Conservation (phyloP, 2,113 vertebrate genomes). For the Rafetus swinhoei region DNA sequence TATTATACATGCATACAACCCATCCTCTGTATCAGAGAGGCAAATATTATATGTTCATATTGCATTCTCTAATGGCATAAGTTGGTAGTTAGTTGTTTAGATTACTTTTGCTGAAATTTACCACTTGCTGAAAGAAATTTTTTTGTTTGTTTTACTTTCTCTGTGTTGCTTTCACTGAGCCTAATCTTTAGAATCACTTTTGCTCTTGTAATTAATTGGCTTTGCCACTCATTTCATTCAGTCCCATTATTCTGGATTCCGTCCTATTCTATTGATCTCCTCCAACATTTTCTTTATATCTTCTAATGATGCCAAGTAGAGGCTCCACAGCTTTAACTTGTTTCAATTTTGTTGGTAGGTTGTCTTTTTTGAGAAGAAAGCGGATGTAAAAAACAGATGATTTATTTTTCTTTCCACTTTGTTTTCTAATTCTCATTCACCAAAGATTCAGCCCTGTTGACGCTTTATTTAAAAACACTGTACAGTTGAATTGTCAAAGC, state of each 20-base stretch:
- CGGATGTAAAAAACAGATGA: rapidly evolving
- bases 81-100: background rate
- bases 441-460: background rate
- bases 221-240: background rate
- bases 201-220: background rate
- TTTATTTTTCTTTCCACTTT: background rate
- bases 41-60: background rate
- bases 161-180: background rate
- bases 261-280: background rate
- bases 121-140: background rate
- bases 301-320: background rate
- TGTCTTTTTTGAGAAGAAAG: background rate
- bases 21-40: background rate
- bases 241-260: background rate
- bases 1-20: background rate
- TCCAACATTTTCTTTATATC: background rate
- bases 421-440: background rate
- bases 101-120: background rate
- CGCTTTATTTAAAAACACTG: background rate
- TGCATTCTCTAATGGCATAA: background rate
- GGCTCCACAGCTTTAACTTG: background rate
- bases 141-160: background rate
- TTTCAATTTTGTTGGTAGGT: background rate
- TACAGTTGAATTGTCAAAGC: background rate
- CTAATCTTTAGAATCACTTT: background rate